Evolutionary conservation across 2,888 invertebrate species (phyloP), one percentile per base, ranked within the genome.

Genomic region (Platerodrilus igneus): DNA sequence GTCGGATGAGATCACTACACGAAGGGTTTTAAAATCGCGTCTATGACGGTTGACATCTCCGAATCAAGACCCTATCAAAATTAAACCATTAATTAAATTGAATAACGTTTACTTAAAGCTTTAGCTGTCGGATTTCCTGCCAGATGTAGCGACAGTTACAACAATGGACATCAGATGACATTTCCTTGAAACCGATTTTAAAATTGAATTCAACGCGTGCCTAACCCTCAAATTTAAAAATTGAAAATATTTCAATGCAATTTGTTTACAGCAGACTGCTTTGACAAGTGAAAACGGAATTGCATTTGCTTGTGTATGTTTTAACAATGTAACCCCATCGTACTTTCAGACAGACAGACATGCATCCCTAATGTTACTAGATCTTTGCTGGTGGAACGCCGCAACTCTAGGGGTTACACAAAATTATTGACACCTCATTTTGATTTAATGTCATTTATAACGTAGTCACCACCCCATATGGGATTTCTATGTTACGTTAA

Each of bases 211-310:
- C 47, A 47, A 35, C 41, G 44, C 50, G 47, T 44, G 55, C 55
- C 48, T 53, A 55, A 51, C 53, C 58, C 56, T 51, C 44, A 55
- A 62, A 61, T 63, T 64, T 63, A 60, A 66, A 67, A 66, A 62
- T 63, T 63, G 62, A 66, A 66, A 65, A 56, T 62, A 59, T 63
- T 66, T 66, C 64, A 66, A 66, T 66, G 64, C 60, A 60, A 66
- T 67, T 66, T 66, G 58, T 65, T 66, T 64, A 66, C 67, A 65
- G 59, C 57, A 64, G 61, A 64, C 48, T 61, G 62, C 54, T 51
- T 58, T 62, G 63, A 64, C 62, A 58, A 60, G 61, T 59, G 62
- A 56, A 60, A 64, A 63, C 62, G 64, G 66, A 62, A 63, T 63
- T 63, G 56, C 60, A 64, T 66, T 63, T 57, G 51, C 55, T 56